These are phyloP conservation scores for Leptocoma aspasia DNA, from an alignment of 2,113 vertebrate genomes.

Conservation along the genomic window DNA sequence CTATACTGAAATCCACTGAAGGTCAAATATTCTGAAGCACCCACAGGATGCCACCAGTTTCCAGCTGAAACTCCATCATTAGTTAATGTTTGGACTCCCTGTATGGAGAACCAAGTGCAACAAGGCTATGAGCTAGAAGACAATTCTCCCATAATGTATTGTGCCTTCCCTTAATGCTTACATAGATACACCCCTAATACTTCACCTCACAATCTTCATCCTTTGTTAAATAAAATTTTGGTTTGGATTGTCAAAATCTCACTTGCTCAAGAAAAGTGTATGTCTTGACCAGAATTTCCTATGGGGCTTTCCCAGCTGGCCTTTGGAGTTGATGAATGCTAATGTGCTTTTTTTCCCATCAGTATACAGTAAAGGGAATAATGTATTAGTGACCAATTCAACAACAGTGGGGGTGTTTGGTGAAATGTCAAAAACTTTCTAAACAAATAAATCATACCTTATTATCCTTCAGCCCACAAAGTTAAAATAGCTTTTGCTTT, in stretches of 20 bases:
- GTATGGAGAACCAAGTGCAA: not conserved
- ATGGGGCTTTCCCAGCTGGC: not conserved
- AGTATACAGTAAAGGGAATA: constrained; percentile 52
- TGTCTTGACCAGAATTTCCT: constrained; percentile 47
- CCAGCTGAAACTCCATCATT: not conserved
- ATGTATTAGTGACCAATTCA: constrained; percentile 51
- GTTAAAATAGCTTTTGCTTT: constrained; percentile 70
- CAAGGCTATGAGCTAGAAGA: not conserved
- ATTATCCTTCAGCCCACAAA: constrained; percentile 69
- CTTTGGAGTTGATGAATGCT: constrained; percentile 49
- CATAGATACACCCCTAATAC: not conserved
- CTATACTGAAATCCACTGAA: not conserved
- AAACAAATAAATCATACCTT: constrained; percentile 76
- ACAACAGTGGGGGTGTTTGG: constrained; percentile 18
- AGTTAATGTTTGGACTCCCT: not conserved
- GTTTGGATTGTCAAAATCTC: not conserved
- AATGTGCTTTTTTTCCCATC: not conserved
- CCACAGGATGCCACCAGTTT: not conserved
- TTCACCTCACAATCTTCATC: not conserved
- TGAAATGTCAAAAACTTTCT: constrained; percentile 44
- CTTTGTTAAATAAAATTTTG: not conserved
- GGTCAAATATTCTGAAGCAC: not conserved
- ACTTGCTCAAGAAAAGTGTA: constrained; percentile 50
- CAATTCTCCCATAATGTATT: not conserved
- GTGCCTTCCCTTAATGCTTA: not conserved